These are phyloP conservation scores for Dolichopus griseipennis DNA, from an alignment of 2,888 invertebrate genomes.

Conservation along the genomic window DNA sequence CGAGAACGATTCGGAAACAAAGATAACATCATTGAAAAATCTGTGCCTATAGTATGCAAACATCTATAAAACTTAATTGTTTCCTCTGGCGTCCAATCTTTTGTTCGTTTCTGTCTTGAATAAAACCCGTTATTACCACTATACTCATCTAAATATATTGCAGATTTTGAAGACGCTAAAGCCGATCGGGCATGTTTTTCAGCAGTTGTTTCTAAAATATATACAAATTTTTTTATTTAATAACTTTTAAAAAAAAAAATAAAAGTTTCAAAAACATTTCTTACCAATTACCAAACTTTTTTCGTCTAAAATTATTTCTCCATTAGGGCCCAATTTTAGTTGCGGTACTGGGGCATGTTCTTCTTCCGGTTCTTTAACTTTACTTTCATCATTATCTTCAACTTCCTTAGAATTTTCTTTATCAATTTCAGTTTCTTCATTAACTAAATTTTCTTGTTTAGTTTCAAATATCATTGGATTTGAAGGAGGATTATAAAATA, in stretches of 20 bases:
- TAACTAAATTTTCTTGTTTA: neutral
- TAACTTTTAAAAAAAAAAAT: no score
- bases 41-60: conserved; percentile 80
- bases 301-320: conserved; percentile 76
- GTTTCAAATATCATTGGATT: conserved; percentile 57
- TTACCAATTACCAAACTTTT: conserved; percentile 58
- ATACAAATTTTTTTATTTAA: no score
- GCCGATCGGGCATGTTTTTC: conserved; percentile 53
- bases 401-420: neutral
- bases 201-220: conserved; percentile 57
- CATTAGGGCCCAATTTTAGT: conserved; percentile 77
- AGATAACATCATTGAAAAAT: conserved; percentile 81
- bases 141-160: conserved; percentile 57
- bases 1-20: conserved; percentile 72
- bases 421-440: neutral
- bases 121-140: conserved; percentile 52
- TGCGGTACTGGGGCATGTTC: conserved; percentile 59
- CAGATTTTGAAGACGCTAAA: conserved; percentile 52
- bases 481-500: conserved; percentile 77
- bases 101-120: conserved; percentile 56
- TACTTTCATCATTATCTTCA: conserved; percentile 21
- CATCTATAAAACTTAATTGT: conserved; percentile 88
- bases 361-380: conserved; percentile 22
- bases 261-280: no score
- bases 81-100: conserved; percentile 68